Conservation (phyloP, 2,797 vertebrate species). For the Podargus strigoides region DNA sequence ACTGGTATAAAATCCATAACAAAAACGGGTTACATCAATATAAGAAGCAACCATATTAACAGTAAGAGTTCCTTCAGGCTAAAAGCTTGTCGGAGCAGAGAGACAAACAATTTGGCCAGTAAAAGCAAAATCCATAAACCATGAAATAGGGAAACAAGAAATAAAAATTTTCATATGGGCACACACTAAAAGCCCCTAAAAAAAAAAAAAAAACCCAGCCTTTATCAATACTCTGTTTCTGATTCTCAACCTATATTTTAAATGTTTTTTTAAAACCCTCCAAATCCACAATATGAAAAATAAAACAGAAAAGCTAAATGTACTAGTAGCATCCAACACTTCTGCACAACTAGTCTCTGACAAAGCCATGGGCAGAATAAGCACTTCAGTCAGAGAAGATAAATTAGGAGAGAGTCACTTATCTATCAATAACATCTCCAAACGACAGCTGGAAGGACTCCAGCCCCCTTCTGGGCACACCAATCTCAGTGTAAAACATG, state of each 20-base stretch:
- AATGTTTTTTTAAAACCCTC: background rate
- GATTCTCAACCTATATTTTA: background rate
- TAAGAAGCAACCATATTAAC: conserved; percentile 53
- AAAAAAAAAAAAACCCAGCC: background rate
- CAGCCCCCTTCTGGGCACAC: background rate
- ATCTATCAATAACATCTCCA: background rate
- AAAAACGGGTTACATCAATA: conserved; percentile 61
- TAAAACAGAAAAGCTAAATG: background rate
- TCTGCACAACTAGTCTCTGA: background rate
- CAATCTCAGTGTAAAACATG: background rate
- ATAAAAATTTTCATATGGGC: conserved; percentile 43
- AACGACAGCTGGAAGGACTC: background rate
- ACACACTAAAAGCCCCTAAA: conserved; percentile 38
- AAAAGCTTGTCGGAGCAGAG: conserved; percentile 53
- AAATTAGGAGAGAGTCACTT: background rate
- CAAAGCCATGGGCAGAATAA: background rate
- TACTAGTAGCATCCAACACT: background rate
- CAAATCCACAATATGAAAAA: background rate
- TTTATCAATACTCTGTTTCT: background rate
- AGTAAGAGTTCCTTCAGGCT: conserved; percentile 61
- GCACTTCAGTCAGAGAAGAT: background rate
- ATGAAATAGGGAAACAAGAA: conserved; percentile 67
- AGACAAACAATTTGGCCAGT: conserved; percentile 54
- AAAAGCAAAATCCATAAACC: conserved; percentile 71
- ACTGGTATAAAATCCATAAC: conserved; percentile 50